phyloP scores from a whole-genome alignment of 2,113 vertebrate species.

The Thryonomys swinderianus region DNA sequence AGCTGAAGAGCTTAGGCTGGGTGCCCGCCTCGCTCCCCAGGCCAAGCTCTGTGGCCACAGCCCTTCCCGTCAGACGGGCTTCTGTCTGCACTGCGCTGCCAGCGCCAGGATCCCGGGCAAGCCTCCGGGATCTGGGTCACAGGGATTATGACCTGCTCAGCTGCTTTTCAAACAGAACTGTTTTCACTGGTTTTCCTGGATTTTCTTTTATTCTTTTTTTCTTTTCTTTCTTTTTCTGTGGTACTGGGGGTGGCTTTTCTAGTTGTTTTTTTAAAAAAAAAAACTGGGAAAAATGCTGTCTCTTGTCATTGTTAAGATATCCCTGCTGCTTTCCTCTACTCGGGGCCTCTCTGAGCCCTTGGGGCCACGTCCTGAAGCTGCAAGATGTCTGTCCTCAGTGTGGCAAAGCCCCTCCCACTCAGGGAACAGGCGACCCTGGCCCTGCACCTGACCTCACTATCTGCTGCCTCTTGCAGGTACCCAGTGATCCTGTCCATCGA shows the following conservation, averaged over 20 bases:
- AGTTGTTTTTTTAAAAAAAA: not conserved
- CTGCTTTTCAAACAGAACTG: accelerated
- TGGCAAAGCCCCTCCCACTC: not conserved
- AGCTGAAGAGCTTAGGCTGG: not conserved
- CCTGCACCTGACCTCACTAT: not conserved
- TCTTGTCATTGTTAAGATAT: not conserved
- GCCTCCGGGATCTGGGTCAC: not conserved
- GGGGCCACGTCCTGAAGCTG: not conserved
- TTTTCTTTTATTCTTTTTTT: not conserved
- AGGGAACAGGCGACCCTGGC: not conserved
- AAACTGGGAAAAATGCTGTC: not conserved
- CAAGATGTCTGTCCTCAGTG: not conserved
- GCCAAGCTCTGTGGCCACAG: accelerated
- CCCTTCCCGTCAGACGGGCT: accelerated
- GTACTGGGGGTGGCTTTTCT: no score
- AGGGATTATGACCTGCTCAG: accelerated
- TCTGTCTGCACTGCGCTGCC: no score
- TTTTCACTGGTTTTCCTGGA: not conserved
- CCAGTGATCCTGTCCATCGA: constrained; percentile 98
- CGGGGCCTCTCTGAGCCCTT: not conserved
- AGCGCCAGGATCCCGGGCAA: not conserved
- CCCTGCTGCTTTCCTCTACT: not conserved
- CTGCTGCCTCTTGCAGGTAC: constrained; percentile 86
- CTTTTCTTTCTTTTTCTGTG: not conserved
- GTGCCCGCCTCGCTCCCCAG: accelerated